Conservation (phyloP, 2,113 vertebrate species). For the Tachysurus fulvidraco region DNA sequence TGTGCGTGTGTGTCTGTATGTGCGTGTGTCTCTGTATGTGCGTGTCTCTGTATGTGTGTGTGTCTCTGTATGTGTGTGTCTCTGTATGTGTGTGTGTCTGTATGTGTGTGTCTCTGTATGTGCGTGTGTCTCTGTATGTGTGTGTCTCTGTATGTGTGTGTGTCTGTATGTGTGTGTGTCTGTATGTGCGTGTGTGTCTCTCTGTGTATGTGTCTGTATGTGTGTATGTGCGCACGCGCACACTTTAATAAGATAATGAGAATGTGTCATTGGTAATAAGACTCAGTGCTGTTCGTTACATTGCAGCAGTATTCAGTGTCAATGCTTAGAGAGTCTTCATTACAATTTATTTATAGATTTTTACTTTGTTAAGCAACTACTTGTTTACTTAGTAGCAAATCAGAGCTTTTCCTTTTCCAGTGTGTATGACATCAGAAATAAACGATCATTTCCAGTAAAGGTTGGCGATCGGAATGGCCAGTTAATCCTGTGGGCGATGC, state of each 20-base stretch:
- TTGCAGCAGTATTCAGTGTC: conserved; percentile 2
- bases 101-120: too few species aligned
- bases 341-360: conserved; percentile 15
- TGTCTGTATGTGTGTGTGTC: not conserved
- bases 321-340: not conserved
- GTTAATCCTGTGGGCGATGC: conserved; percentile 1
- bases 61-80: not conserved
- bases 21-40: too few species aligned
- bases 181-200: not conserved
- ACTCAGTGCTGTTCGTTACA: not conserved
- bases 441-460: conserved; percentile 29
- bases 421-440: not conserved
- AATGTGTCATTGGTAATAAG: not conserved
- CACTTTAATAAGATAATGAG: not conserved
- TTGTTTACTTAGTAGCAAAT: not conserved
- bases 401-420: not conserved
- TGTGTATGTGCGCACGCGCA: not conserved
- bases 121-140: too few species aligned
- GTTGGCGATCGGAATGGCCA: not conserved
- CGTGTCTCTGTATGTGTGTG: not conserved
- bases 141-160: not conserved
- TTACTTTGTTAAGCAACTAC: not conserved
- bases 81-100: not conserved
- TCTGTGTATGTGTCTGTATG: not conserved
- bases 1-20: not conserved